Conservation (phyloP, 2,888 invertebrate genomes). For the Tenthredo scrophulariae region DNA sequence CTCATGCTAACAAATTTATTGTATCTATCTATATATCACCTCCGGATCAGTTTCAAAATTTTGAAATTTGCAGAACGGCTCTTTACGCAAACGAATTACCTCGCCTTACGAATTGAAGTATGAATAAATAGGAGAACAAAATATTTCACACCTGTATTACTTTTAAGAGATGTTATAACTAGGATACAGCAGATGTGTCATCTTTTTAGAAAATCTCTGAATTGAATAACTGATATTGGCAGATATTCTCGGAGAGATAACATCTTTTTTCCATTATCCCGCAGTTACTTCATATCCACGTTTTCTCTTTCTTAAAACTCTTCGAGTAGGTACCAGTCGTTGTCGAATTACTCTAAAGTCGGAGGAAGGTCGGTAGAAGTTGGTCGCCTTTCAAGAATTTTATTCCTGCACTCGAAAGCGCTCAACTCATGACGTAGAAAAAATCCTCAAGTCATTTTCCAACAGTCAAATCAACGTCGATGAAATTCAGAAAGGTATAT, state of each 20-base stretch:
- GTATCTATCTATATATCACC: not conserved
- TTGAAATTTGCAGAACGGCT: not conserved
- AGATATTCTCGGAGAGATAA: not conserved
- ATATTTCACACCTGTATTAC: not conserved
- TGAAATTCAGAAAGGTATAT: not conserved
- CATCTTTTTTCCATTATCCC: not conserved
- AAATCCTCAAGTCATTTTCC: not conserved
- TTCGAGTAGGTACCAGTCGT: not conserved
- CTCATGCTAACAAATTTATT: not conserved
- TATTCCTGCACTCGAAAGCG: not conserved
- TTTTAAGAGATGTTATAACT: not conserved
- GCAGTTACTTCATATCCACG: not conserved
- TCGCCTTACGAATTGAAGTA: not conserved
- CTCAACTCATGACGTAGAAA: not conserved
- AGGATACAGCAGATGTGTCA: not conserved
- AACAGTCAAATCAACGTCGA: not conserved
- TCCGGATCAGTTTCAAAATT: not conserved
- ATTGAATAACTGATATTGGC: not conserved
- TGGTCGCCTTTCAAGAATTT: not conserved
- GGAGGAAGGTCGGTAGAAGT: not conserved
- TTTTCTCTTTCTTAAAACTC: not conserved
- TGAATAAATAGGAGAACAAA: not conserved
- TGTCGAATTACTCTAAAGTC: not conserved
- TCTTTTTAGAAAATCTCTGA: not conserved
- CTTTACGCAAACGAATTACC: not conserved